Evolutionary conservation across 2,113 vertebrate species (phyloP).

Genomic region (Stigmatopora argus): DNA sequence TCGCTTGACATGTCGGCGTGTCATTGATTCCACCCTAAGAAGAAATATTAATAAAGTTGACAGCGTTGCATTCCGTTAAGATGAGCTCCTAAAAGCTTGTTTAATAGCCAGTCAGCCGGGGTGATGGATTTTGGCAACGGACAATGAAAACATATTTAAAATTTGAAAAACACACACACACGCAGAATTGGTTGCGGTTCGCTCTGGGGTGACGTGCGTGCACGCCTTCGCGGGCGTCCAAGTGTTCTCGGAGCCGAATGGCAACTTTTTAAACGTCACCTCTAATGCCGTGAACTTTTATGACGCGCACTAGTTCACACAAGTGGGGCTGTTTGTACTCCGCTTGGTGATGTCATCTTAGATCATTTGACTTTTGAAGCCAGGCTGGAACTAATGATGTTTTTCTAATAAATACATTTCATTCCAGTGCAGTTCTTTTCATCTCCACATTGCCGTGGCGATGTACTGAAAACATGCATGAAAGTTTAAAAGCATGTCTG

Average conservation of each 20-base stretch:
- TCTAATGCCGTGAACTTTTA: slow-evolving; percentile 21
- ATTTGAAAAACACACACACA: neutral
- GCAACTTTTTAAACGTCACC: neutral
- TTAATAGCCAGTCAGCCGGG: neutral
- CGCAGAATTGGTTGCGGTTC: neutral
- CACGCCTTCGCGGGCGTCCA: neutral
- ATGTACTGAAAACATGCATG: neutral
- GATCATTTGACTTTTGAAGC: neutral
- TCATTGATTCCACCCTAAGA: slow-evolving; percentile 49
- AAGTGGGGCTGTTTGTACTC: slow-evolving; percentile 10
- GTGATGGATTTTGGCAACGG: neutral
- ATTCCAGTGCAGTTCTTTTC: neutral
- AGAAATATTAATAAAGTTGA: slow-evolving; percentile 57
- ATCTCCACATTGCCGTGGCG: neutral
- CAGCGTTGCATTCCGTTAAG: slow-evolving; percentile 9
- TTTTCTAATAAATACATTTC: neutral
- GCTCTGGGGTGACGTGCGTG: neutral
- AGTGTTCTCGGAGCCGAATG: neutral
- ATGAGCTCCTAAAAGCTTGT: neutral
- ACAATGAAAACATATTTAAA: neutral
- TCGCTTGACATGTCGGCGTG: slow-evolving; percentile 31
- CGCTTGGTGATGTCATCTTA: neutral
- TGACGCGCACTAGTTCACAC: slow-evolving; percentile 30
- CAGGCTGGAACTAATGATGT: neutral
- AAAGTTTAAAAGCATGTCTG: neutral